Percentiles rank a stretch among this genome's conserved stretches.
phyloP scores from a whole-genome alignment of 2,797 vertebrate species.

The Threskiornis aethiopicus region DNA sequence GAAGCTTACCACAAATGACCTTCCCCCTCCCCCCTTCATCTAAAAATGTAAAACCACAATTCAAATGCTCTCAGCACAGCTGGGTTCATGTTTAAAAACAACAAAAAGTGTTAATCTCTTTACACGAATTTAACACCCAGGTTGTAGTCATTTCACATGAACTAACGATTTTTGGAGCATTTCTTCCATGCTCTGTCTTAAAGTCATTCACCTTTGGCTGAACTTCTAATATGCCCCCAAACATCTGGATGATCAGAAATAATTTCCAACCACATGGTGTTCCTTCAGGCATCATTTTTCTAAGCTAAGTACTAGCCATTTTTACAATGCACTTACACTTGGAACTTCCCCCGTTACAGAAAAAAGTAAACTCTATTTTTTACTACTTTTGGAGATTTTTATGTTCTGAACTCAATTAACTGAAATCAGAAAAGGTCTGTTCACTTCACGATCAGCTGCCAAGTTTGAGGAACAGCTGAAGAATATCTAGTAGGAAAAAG shows the following conservation, averaged over 20 bases:
- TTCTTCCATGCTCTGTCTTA: neutral
- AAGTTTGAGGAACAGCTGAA: neutral
- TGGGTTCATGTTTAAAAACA: neutral
- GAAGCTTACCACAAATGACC: neutral
- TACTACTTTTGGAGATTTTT: neutral
- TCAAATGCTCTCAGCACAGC: neutral
- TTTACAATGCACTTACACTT: neutral
- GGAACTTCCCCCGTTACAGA: neutral
- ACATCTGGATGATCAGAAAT: neutral
- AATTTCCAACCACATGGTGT: neutral
- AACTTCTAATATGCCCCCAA: neutral
- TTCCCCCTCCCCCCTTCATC: rapidly evolving
- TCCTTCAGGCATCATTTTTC: neutral
- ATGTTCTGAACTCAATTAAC: neutral
- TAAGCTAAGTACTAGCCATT: neutral
- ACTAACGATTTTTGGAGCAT: neutral
- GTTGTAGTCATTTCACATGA: neutral
- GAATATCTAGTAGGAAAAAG: neutral
- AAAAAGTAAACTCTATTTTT: neutral
- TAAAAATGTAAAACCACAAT: neutral
- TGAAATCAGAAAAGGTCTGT: neutral
- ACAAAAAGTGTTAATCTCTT: neutral
- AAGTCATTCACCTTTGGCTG: neutral
- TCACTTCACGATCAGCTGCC: neutral
- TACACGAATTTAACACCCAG: neutral